Evolutionary conservation across 2,113 vertebrate genomes (phyloP), one percentile per base, ranked within the genome.

Genomic region (Prochilodus magdalenae): DNA sequence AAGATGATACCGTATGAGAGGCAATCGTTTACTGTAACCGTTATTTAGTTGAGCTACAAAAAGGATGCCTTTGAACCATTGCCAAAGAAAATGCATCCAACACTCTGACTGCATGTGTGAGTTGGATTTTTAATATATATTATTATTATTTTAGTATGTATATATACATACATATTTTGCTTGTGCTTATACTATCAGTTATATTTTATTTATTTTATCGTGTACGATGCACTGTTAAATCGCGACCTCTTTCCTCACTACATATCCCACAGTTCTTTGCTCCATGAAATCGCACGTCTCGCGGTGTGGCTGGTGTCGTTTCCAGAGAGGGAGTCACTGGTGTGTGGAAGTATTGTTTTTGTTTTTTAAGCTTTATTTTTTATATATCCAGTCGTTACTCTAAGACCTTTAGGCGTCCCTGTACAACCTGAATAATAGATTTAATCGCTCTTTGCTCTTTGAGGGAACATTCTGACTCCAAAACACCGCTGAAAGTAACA

Each of bases 181-280:
- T 12, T 49, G 13, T 49, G 13, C 7, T 12, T 14, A 14, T 14
- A 36, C 3, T 36, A 36, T 36, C n/a, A 36, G 33, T 36, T 36
- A 24, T 26, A 24, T 29, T 29, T 63, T 27, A n/a, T n/a, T n/a
- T n/a, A 36, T 36, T 29, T 16, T 30, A 7, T 65, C 27, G 8
- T 4, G 29, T 12, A 1, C 13, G 1, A 18, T 6, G 12, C 15
- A n/a, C 16, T 30, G 12, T 4, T 8, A 27, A 20, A 67, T 18
- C 60, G 4, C 20, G 36, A 6, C 26, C 26, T 0, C 57, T 1
- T 3, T 51, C 7, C 12, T 27, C 3, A 88, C 87, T 83, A 80
- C 87, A 80, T 53, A 44, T 87, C 85, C 87, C 87, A 85, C 20
- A 47, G 27, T 84, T 20, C 87, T 73, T 65, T 73, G 24, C 69